Evolutionary conservation across 1,140 invertebrate species (phyloP).

Genomic region (Octopus bimaculoides): DNA sequence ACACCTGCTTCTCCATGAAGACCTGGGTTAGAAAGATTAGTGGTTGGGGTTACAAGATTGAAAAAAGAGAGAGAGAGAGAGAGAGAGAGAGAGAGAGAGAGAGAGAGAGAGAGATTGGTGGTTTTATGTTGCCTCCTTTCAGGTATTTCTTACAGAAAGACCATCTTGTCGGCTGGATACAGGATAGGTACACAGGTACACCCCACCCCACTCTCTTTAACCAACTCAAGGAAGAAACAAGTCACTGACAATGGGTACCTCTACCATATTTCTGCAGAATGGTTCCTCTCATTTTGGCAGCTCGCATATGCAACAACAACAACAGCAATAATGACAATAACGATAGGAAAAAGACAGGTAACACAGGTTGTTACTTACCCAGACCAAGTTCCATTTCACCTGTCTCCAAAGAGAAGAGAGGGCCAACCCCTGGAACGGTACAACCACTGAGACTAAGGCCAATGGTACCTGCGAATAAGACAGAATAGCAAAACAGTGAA

Average conservation of each 20-base stretch:
- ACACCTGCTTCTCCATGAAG: slow-evolving; percentile 85
- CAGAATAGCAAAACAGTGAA: too few relatives aligned
- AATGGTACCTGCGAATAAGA: slow-evolving; percentile 66
- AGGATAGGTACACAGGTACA: too few relatives aligned
- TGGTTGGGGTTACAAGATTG: background rate
- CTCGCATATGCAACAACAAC: too few relatives aligned
- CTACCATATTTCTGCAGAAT: too few relatives aligned
- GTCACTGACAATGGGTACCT: too few relatives aligned
- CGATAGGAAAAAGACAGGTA: background rate
- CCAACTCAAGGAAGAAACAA: too few relatives aligned
- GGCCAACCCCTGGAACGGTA: slow-evolving; percentile 67
- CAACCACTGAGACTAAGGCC: slow-evolving; percentile 72
- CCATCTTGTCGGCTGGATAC: too few relatives aligned
- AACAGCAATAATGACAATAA: too few relatives aligned
- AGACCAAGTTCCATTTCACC: slow-evolving; percentile 80
- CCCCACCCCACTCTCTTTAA: too few relatives aligned
- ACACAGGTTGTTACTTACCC: slow-evolving; percentile 58
- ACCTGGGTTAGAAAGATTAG: slow-evolving; percentile 29
- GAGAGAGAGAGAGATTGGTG: background rate
- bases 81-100: background rate
- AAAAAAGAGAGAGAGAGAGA: background rate
- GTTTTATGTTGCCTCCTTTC: background rate
- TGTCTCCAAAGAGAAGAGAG: slow-evolving; percentile 66
- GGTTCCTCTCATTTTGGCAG: too few relatives aligned
- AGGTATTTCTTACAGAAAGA: too few relatives aligned